Base-by-base conservation (phyloP, 2,113 vertebrate species). In the Puma concolor region DNA sequence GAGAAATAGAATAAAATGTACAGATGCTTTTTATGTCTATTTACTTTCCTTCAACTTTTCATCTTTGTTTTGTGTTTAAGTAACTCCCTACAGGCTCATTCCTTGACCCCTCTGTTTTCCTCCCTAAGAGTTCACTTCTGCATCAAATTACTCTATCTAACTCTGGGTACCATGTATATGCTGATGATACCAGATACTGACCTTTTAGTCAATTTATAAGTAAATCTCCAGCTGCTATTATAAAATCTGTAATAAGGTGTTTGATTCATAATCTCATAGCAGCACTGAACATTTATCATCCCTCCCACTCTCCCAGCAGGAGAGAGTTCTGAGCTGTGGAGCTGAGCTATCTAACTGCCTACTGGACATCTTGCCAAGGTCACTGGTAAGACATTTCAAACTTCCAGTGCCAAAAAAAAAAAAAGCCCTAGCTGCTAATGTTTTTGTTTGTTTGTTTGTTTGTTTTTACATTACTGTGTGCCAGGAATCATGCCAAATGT, bases 41-140 rank as follows among this genome's bases (percentile, higher is more conserved):
- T 71, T 83, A 12, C 52, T 95, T 96, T 94, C 41, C 41, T 91
- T 92, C 6, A 7, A n/a, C 14, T 79, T 92, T 88, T 67, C n/a
- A 44, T 33, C 74, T 95, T 85, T 77, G 64, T 33, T 89, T 82
- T 71, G 5, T 79, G 67, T 76, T 77, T 93, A 69, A 63, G 27
- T 54, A 89, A 48, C 44, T 86, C 21, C 0, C 8, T 48, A 17
- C 10, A 57, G 57, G 57, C 80, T 87, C 31, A 54, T 85, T 94
- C 54, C 72, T 85, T 82, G 64, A 69, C 5, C 7, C 57, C 31
- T 31, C 36, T 19, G 67, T 54, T 79, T 96, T 89, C 52, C 33
- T 82, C 50, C 27, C 15, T 72, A 15, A n/a, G 6, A 29, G 48
- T 29, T 97, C 44, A 50, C 13, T 83, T 94, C 23, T 94, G 8